Percentiles rank a stretch among this genome's conserved stretches.
Conservation (phyloP, 1,140 invertebrate species). For the Leptonema lineaticorne region DNA sequence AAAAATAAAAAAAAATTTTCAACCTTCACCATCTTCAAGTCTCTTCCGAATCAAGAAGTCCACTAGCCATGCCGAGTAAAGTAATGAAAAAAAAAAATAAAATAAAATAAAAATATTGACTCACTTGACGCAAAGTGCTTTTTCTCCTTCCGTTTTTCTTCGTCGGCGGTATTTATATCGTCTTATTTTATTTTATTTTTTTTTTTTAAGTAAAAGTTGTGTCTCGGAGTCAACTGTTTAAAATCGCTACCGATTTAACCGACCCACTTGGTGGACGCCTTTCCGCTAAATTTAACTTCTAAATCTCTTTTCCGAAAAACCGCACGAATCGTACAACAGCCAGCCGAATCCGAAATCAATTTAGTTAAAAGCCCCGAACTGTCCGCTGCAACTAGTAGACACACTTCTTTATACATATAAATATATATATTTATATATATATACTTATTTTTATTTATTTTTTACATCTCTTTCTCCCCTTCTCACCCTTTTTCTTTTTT, state of each 20-base stretch:
- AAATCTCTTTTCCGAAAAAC: constrained; percentile 27
- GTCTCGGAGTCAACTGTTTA: constrained; percentile 10
- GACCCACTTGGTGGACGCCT: constrained; percentile 20
- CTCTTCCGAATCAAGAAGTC: too few species aligned
- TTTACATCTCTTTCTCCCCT: constrained; percentile 2
- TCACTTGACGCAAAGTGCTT: too few species aligned
- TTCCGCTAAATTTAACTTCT: constrained; percentile 33
- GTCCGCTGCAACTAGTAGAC: constrained; percentile 28
- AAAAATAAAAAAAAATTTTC: too few species aligned
- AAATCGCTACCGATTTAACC: constrained; percentile 21
- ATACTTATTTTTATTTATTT: constrained; percentile 14
- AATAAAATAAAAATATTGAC: too few species aligned
- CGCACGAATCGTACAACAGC: constrained; percentile 26
- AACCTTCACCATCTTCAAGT: too few species aligned
- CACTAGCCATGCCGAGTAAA: too few species aligned
- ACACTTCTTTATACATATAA: constrained; percentile 18
- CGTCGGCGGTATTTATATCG: too few species aligned
- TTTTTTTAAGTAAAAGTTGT: too few species aligned
- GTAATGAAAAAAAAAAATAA: too few species aligned
- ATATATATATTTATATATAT: constrained; percentile 1
- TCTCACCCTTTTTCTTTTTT: neutral
- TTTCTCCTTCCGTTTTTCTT: too few species aligned
- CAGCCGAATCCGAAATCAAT: constrained; percentile 29
- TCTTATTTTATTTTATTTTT: too few species aligned
- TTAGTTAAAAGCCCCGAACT: constrained; percentile 29